These are phyloP conservation scores for Xerus rutilus DNA, from an alignment of 2,797 vertebrate species.

Conservation along the genomic window DNA sequence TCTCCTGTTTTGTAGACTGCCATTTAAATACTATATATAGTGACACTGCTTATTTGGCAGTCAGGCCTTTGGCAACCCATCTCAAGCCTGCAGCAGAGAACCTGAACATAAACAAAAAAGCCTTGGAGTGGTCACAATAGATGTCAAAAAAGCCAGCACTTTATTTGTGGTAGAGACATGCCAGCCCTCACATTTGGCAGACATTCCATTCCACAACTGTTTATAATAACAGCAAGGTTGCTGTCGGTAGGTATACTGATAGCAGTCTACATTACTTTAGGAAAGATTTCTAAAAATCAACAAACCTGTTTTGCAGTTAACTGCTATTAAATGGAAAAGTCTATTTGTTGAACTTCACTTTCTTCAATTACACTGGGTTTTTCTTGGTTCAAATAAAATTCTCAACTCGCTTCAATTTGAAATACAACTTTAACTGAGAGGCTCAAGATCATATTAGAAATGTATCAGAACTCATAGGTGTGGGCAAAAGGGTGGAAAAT, in stretches of 20 bases:
- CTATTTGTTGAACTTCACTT: not conserved
- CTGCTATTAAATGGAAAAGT: not conserved
- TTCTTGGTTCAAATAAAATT: slow-evolving; percentile 31
- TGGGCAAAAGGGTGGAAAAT: not conserved
- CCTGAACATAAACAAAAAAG: slow-evolving; percentile 41
- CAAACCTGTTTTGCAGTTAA: not conserved
- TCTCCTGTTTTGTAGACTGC: slow-evolving; percentile 3
- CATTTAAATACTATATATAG: slow-evolving; percentile 66
- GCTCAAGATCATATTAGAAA: not conserved
- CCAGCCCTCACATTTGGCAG: slow-evolving; percentile 4
- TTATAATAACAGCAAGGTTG: slow-evolving; percentile 8
- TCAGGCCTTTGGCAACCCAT: not conserved
- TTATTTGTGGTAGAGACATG: not conserved
- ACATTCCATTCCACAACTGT: not conserved
- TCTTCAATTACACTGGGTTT: not conserved
- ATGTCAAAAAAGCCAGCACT: not conserved
- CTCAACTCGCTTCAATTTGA: not conserved
- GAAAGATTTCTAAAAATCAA: slow-evolving; percentile 27
- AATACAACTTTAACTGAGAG: not conserved
- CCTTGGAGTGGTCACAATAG: not conserved
- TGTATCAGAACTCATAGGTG: not conserved
- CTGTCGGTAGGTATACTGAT: not conserved
- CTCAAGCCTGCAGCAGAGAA: slow-evolving; percentile 4
- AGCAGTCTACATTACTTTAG: not conserved
- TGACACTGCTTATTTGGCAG: slow-evolving; percentile 1